Evolutionary conservation across 2,113 vertebrate genomes (phyloP).

Genomic region (Geococcyx californianus): DNA sequence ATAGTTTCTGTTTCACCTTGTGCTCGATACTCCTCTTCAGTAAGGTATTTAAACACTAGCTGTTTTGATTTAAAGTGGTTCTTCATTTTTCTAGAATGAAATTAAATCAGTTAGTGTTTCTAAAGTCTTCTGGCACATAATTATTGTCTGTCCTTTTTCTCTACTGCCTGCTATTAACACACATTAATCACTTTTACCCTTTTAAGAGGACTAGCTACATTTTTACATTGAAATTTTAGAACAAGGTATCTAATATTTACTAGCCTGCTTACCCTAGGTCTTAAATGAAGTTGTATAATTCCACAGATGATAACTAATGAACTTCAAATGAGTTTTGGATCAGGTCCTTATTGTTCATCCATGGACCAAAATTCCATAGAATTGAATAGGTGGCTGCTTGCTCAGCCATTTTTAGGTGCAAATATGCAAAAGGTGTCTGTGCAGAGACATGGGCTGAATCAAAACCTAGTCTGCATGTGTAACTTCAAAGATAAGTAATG

Average conservation of each 20-base stretch:
- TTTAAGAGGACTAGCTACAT: background rate
- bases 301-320: background rate
- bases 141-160: background rate
- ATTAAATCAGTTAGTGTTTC: background rate
- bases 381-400: conserved; percentile 13
- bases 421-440: conserved; percentile 23
- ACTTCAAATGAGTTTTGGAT: background rate
- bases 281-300: background rate
- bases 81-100: conserved; percentile 71
- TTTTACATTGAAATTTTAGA: background rate
- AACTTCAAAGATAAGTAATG: conserved; percentile 2
- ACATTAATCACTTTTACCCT: background rate
- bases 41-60: conserved; percentile 58
- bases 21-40: conserved; percentile 82
- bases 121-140: background rate
- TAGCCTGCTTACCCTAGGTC: background rate
- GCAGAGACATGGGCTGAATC: conserved; percentile 35
- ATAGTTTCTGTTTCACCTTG: conserved; percentile 76
- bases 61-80: conserved; percentile 40
- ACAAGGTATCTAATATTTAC: background rate
- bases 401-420: conserved; percentile 44
- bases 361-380: background rate
- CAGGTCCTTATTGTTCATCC: background rate
- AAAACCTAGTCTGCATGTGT: conserved; percentile 23
- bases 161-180: background rate